Evolutionary conservation across 2,113 vertebrate genomes (phyloP).

Genomic region (Sturnira hondurensis): DNA sequence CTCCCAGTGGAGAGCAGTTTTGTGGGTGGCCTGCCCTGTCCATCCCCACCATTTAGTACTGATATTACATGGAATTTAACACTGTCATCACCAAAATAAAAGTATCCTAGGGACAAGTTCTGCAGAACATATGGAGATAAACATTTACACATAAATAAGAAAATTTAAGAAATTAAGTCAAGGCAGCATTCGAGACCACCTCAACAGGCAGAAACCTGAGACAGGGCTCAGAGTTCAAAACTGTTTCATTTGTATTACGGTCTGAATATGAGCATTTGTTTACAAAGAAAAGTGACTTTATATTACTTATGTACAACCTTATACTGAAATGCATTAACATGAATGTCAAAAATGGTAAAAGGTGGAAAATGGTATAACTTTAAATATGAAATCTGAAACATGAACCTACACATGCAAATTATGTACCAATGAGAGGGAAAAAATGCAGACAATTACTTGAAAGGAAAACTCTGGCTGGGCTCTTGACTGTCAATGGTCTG

Average conservation of each 20-base stretch:
- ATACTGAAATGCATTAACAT: conserved; percentile 52
- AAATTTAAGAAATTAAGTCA: conserved; percentile 35
- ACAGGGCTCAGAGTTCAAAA: neutral
- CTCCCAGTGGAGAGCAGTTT: neutral
- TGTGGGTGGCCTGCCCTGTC: conserved; percentile 49
- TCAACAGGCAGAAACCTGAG: neutral
- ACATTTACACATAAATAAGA: conserved; percentile 48
- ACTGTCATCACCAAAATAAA: conserved; percentile 27
- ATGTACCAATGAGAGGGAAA: conserved; percentile 56
- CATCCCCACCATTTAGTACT: conserved; percentile 4
- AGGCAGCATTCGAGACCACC: neutral
- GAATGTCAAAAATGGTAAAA: conserved; percentile 31
- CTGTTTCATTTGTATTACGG: conserved; percentile 5
- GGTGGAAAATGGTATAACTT: conserved; percentile 38
- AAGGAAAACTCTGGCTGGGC: conserved; percentile 60
- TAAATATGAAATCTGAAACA: conserved; percentile 48
- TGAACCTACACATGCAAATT: conserved; percentile 64
- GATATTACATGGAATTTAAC: neutral
- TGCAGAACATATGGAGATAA: conserved; percentile 60
- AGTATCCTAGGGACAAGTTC: conserved; percentile 52
- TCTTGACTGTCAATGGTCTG: conserved; percentile 62
- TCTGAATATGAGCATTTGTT: conserved; percentile 44
- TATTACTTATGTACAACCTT: conserved; percentile 11
- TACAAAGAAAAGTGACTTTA: neutral
- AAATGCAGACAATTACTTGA: conserved; percentile 67